Base-by-base conservation (phyloP, 2,888 invertebrate species). In the Andrena haemorrhoa region DNA sequence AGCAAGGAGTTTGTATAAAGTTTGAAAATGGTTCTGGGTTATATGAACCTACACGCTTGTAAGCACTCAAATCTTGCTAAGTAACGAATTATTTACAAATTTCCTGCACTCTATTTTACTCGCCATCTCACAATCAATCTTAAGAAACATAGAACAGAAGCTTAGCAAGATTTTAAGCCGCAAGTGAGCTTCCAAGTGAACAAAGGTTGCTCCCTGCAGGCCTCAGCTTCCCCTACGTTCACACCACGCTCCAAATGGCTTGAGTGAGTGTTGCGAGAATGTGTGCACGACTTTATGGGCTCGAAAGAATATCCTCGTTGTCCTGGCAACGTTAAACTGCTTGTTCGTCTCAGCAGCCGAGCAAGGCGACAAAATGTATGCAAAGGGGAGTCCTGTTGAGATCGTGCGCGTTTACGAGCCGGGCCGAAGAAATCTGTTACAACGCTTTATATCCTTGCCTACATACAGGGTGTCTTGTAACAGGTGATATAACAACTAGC, bases 281-380 rank as follows among this genome's bases (percentile, higher is more conserved):
- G 61, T 75, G 29, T 63, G 16, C 35, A 23, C 26, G 47, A 49
- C 64, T 76, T 76, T 60, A 76, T 41, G 64, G 35, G 41, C 31
- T 51, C 69, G 64, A 51, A 79, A 64, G 69, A 76, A 70, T 79
- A 77, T 64, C 64, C 29, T 53, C 64, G 63, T 77, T 65, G 70
- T 70, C 77, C 64, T 29, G 58, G 41, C 49, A 49, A 70, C 64
- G 35, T 79, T 76, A 76, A 79, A 77, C 79, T 58, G 69, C 64
- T 70, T 64, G 79, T 79, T 79, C 64, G 64, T 76, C 77, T 70
- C 56, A 33, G 56, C 73, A 29, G 63, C 63, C 4, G 31, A 41
- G 71, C 69, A n/a, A 23, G 49, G 41, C 77, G 77, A 70, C 77
- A 58, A 60, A 65, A 70, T 70, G 35, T 76, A 76, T 76, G 79